Evolutionary conservation across 2,113 vertebrate species (phyloP).

Genomic region (Anhinga rufa): DNA sequence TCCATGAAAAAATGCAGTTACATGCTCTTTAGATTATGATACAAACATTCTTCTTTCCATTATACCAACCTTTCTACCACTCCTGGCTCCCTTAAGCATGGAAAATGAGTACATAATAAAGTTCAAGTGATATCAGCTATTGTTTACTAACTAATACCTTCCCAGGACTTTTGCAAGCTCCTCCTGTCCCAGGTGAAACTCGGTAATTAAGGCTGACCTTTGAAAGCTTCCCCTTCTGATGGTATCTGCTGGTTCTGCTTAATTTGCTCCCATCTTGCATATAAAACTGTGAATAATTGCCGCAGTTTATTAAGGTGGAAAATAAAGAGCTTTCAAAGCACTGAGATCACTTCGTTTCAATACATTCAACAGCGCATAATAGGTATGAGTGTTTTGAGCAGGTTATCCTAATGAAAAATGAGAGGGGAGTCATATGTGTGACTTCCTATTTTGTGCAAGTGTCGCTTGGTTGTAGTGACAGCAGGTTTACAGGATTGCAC

Average conservation of each 20-base stretch:
- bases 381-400: neutral
- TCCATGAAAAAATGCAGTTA: neutral
- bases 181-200: neutral
- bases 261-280: neutral
- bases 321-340: slow-evolving; percentile 3
- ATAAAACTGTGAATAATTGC: slow-evolving; percentile 32
- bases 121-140: neutral
- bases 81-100: neutral
- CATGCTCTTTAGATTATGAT: neutral
- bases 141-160: slow-evolving; percentile 28
- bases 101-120: neutral
- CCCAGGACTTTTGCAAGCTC: neutral
- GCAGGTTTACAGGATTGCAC: neutral
- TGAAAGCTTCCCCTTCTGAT: neutral
- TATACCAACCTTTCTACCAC: neutral
- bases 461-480: neutral
- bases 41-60: neutral
- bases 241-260: neutral
- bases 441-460: neutral
- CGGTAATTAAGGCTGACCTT: slow-evolving; percentile 17
- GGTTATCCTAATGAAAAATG: slow-evolving; percentile 8
- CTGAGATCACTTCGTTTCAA: neutral
- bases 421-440: neutral
- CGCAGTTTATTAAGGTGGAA: slow-evolving; percentile 15
- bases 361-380: neutral